Conservation (phyloP, 35 echinoderm and acorn worm species). For the Diadema setosum region DNA sequence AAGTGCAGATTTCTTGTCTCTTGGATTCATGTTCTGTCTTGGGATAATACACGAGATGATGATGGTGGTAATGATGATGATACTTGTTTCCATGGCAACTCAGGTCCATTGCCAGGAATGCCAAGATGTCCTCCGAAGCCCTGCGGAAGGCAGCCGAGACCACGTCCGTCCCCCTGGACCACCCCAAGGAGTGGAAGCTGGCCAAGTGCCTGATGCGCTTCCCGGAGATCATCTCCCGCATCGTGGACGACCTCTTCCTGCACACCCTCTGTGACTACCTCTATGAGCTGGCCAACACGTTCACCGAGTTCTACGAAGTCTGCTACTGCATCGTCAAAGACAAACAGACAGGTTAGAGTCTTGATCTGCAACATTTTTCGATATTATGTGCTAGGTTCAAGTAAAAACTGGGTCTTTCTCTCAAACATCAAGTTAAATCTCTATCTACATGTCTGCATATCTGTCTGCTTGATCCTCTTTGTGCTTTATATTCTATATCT, state of each 20-base stretch:
- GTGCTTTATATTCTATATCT: too few species aligned
- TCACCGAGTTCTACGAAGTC: conserved; percentile 98
- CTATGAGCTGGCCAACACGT: conserved; percentile 89
- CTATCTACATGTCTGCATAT: too few species aligned
- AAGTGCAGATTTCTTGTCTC: too few species aligned
- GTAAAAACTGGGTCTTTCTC: not conserved
- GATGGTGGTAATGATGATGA: too few species aligned
- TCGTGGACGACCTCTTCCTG: conserved; percentile 79
- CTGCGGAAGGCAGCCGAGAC: conserved; percentile 47
- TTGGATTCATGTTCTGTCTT: too few species aligned
- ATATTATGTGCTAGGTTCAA: not conserved
- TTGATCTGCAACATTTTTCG: not conserved
- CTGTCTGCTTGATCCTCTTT: too few species aligned
- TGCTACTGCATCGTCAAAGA: conserved; percentile 96
- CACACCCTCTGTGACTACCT: conserved; percentile 93
- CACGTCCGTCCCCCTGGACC: conserved; percentile 47
- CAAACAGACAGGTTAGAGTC: conserved; percentile 65
- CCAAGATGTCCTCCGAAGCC: conserved; percentile 52
- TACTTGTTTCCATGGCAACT: not conserved
- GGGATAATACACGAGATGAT: too few species aligned
- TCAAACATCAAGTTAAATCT: too few species aligned
- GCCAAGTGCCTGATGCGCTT: conserved; percentile 77
- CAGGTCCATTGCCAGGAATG: conserved; percentile 92
- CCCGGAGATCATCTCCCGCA: conserved; percentile 66
- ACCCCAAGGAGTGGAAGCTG: conserved; percentile 98